Evolutionary conservation across 1,140 invertebrate species (phyloP).

Genomic region (Apis cerana): DNA sequence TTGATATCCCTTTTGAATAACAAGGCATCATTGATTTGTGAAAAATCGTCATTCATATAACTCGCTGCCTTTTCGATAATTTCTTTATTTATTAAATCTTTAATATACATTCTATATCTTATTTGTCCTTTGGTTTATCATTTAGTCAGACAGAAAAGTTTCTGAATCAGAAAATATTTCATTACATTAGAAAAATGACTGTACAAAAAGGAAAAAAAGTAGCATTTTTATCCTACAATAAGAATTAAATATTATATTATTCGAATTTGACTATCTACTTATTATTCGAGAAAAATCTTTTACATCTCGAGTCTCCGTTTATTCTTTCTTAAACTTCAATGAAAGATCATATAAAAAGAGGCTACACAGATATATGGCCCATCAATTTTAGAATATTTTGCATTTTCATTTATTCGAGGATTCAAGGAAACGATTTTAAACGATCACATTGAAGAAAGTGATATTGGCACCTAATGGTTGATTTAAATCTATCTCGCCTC

Average conservation of each 20-base stretch:
- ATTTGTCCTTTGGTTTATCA: constrained; percentile 15
- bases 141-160: constrained; percentile 35
- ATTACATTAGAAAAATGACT: constrained; percentile 15
- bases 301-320: not conserved
- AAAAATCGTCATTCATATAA: constrained; percentile 24
- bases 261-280: constrained; percentile 36
- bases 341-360: constrained; percentile 35
- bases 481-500: constrained; percentile 23
- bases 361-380: constrained; percentile 38
- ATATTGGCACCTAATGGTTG: constrained; percentile 38
- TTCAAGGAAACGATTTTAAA: not conserved
- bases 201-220: constrained; percentile 34
- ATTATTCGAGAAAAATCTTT: not conserved
- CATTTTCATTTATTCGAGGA: not conserved
- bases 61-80: not conserved
- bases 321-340: not conserved
- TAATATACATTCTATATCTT: constrained; percentile 12
- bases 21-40: constrained; percentile 36
- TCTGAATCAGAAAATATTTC: constrained; percentile 38
- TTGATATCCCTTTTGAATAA: constrained; percentile 2
- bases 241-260: constrained; percentile 24
- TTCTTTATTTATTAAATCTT: not conserved
- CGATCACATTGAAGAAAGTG: constrained; percentile 7
- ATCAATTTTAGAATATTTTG: constrained; percentile 45
- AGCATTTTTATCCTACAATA: constrained; percentile 25